Percentiles rank a stretch among this genome's conserved stretches.
phyloP scores from a whole-genome alignment of 1,140 invertebrate genomes.

The Atta cephalotes region DNA sequence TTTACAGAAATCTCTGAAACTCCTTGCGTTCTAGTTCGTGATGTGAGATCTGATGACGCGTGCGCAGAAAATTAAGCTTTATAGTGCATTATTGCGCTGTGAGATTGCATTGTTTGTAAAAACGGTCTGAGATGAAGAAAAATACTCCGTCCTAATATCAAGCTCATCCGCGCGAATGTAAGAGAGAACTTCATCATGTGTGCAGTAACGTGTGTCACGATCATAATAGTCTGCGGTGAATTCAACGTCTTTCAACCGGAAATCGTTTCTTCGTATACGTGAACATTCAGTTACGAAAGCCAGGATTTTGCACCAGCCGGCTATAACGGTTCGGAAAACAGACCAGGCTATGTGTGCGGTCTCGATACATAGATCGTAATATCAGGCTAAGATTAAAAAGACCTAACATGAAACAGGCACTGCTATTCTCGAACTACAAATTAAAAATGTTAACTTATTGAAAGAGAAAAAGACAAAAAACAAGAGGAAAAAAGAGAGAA shows the following conservation, averaged over 20 bases:
- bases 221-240: slow-evolving; percentile 50
- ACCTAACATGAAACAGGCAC: background rate
- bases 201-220: slow-evolving; percentile 43
- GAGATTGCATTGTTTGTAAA: slow-evolving; percentile 1
- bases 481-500: background rate
- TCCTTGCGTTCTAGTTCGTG: background rate
- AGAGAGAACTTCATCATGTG: slow-evolving; percentile 22
- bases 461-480: background rate
- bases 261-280: slow-evolving; percentile 62
- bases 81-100: slow-evolving; percentile 15
- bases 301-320: slow-evolving; percentile 38
- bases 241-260: slow-evolving; percentile 65
- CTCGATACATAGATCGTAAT: slow-evolving; percentile 23
- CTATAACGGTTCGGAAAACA: slow-evolving; percentile 52
- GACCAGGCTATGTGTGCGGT: slow-evolving; percentile 7
- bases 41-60: background rate
- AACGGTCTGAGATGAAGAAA: slow-evolving; percentile 27
- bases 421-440: background rate
- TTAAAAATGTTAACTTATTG: slow-evolving; percentile 7
- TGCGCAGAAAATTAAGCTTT: background rate
- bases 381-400: slow-evolving; percentile 19
- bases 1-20: slow-evolving; percentile 7
- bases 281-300: slow-evolving; percentile 58
- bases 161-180: slow-evolving; percentile 13
- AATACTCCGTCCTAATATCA: slow-evolving; percentile 55